Conservation (phyloP, 2,113 vertebrate genomes). For the Cygnus atratus region DNA sequence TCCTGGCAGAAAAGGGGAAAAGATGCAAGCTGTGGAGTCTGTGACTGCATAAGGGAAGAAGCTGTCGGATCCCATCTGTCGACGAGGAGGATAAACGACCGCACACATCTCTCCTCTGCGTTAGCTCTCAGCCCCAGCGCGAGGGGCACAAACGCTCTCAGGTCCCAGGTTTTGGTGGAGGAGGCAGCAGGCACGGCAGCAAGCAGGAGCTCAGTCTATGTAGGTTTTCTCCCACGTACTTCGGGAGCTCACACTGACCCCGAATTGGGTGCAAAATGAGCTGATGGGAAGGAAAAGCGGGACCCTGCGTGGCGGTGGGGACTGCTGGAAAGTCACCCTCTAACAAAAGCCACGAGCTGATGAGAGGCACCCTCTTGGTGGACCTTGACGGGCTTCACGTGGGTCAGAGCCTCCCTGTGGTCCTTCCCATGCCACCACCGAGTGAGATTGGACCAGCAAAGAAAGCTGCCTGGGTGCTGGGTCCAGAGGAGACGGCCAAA, state of each 20-base stretch:
- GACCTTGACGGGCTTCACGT: not conserved
- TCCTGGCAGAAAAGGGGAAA: slow-evolving; percentile 62
- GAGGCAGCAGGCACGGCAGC: slow-evolving; percentile 7
- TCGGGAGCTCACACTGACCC: not conserved
- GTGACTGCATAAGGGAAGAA: slow-evolving; percentile 56
- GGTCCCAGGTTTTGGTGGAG: not conserved
- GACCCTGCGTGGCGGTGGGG: not conserved
- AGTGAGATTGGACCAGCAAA: not conserved
- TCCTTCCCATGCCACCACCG: accelerated
- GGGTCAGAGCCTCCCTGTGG: not conserved
- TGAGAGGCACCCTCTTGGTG: not conserved
- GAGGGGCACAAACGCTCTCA: not conserved
- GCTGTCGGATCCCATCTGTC: slow-evolving; percentile 66
- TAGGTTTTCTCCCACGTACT: not conserved
- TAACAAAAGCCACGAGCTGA: not conserved
- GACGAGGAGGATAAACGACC: slow-evolving; percentile 38
- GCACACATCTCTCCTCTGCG: not conserved
- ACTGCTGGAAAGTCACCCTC: not conserved
- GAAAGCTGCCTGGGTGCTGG: not conserved
- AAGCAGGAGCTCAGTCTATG: not conserved
- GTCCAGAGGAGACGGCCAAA: not conserved
- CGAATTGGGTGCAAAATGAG: not conserved
- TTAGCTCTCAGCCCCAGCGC: not conserved
- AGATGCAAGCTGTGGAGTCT: slow-evolving; percentile 66
- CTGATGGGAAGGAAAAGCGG: not conserved